Percentiles rank a stretch among this genome's conserved stretches.
Evolutionary conservation across 2,797 vertebrate genomes (phyloP).

Genomic region (Enteromius paludinosus): DNA sequence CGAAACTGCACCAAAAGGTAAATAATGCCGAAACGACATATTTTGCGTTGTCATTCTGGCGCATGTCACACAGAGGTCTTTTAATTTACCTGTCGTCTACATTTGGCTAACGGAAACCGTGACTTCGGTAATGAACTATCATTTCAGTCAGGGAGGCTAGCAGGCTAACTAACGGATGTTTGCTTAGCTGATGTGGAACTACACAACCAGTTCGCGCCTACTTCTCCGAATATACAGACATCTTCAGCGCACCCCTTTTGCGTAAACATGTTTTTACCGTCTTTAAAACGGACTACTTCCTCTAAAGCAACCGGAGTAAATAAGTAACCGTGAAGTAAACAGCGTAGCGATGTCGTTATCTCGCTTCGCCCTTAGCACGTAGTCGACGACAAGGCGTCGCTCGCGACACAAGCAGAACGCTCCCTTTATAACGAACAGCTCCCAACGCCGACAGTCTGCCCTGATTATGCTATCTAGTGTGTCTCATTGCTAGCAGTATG

Average conservation of each 20-base stretch:
- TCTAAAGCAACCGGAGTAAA: background rate
- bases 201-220: slow-evolving; percentile 35
- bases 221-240: background rate
- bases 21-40: background rate
- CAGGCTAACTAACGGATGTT: slow-evolving; percentile 54
- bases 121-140: background rate
- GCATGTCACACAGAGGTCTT: background rate
- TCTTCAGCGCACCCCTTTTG: background rate
- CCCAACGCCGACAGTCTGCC: background rate
- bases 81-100: background rate
- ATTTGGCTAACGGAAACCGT: background rate
- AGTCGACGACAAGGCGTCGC: slow-evolving; percentile 17
- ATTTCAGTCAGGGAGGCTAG: slow-evolving; percentile 9
- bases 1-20: slow-evolving; percentile 65
- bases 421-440: background rate
- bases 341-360: background rate
- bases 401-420: background rate
- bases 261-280: background rate
- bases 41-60: background rate
- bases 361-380: slow-evolving; percentile 42
- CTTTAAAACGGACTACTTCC: background rate
- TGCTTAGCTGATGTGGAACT: slow-evolving; percentile 58
- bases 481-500: background rate
- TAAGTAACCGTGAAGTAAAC: background rate
- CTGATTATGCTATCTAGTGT: background rate